Evolutionary conservation across 2,888 invertebrate genomes (phyloP).

Genomic region (Alloscopus bannaensis): DNA sequence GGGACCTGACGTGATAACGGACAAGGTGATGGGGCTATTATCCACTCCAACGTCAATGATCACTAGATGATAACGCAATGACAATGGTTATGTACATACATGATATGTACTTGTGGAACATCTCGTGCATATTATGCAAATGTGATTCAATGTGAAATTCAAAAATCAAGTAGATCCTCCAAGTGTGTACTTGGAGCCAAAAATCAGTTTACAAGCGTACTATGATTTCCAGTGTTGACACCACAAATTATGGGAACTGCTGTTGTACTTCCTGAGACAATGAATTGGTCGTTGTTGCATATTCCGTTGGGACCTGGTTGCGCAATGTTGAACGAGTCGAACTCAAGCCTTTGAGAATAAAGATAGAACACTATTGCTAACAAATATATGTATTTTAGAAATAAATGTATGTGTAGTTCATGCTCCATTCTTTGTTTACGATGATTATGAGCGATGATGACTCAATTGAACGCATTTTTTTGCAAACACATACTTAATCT

Average conservation of each 20-base stretch:
- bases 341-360: slow-evolving; percentile 87
- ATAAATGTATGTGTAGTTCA: not conserved
- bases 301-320: slow-evolving; percentile 86
- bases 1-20: slow-evolving; percentile 87
- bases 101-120: too few relatives aligned
- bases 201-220: slow-evolving; percentile 77
- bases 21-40: slow-evolving; percentile 87
- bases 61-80: slow-evolving; percentile 81
- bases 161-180: too few relatives aligned
- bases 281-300: slow-evolving; percentile 90
- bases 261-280: slow-evolving; percentile 88
- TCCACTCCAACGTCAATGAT: slow-evolving; percentile 88
- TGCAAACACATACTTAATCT: slow-evolving; percentile 81
- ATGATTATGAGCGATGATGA: not conserved
- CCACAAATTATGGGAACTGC: slow-evolving; percentile 87
- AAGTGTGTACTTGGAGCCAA: not conserved
- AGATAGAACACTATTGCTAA: slow-evolving; percentile 44
- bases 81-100: too few relatives aligned
- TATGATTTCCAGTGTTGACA: slow-evolving; percentile 84
- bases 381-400: slow-evolving; percentile 34
- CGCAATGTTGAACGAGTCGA: slow-evolving; percentile 85
- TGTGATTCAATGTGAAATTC: too few relatives aligned
- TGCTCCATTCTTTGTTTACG: not conserved
- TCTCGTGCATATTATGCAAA: too few relatives aligned
- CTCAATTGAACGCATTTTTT: too few relatives aligned